Evolutionary conservation across 1,140 invertebrate species (phyloP), one percentile per base, ranked within the genome.

Genomic region (Zaprionus vittiger): DNA sequence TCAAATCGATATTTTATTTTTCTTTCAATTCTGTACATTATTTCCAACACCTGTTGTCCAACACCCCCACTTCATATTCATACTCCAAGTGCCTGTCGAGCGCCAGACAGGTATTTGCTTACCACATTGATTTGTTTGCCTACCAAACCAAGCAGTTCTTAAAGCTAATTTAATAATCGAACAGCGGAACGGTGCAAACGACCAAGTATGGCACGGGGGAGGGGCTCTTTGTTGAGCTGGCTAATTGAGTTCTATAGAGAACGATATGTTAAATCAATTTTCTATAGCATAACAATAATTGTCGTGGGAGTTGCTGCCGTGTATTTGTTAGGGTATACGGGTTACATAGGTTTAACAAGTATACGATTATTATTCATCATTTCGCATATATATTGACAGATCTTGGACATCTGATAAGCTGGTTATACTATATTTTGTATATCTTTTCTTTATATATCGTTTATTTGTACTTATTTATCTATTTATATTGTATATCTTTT

Each of bases 121-220:
- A 65, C 57, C 38, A 55, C 57, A 64, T 64, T 71, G 17, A 77
- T 66, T 69, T 65, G 55, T 66, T 76, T 77, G 59, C 59, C 49
- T 67, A 44, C 37, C 65, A 47, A 47, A 77, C 52, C 22, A 56
- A 56, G 28, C 55, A 56, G 24, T 65, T 54, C 26, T 77, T 67
- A 64, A 54, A 64, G 74, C 55, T 61, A 56, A 73, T 77, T 69
- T 64, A 69, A 69, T 77, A 64, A 77, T 66, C 56, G 38, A 72
- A 60, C 20, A 63, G 41, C 47, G 57, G 22, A 26, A 24, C 47
- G 47, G 15, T 47, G 41, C 15, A 47, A 47, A 38, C 37, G 37
- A 38, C 14, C 14, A 4, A 38, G 12, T 38, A 38, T 4, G 14
- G 37, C 14, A 20, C 38, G 14, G 38, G 38, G 38, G 1, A 41